Conservation (phyloP, 2,797 vertebrate species). For the Sarcoramphus papa region DNA sequence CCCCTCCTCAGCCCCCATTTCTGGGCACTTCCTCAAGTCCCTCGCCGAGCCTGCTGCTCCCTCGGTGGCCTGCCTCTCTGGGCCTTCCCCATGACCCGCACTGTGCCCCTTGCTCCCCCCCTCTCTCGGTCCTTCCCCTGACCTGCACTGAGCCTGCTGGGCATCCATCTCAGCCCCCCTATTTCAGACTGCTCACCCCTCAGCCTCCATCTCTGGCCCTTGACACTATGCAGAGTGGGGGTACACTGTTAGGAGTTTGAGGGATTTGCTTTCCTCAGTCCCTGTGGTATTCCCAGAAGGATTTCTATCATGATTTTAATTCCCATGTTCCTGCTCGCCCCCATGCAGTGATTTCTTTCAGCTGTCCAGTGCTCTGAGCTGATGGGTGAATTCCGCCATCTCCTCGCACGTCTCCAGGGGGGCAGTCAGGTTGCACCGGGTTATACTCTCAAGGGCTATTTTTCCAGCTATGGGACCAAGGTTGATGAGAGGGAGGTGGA, state of each 20-base stretch:
- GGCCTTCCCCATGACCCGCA: rapidly evolving
- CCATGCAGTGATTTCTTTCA: not conserved
- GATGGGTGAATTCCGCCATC: not conserved
- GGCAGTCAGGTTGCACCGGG: rapidly evolving
- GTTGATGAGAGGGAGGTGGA: not conserved
- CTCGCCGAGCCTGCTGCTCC: not conserved
- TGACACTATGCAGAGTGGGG: rapidly evolving
- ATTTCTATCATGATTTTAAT: not conserved
- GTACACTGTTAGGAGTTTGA: not conserved
- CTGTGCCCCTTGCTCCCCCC: too few relatives aligned
- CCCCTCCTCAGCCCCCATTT: rapidly evolving
- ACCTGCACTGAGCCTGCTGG: not conserved
- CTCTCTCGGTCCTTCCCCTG: rapidly evolving
- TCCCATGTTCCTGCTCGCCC: rapidly evolving
- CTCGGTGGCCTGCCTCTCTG: rapidly evolving
- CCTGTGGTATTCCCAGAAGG: rapidly evolving
- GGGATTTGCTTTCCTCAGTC: not conserved
- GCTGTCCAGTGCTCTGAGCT: not conserved
- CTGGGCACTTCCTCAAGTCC: not conserved
- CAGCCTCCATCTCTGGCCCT: too few relatives aligned
- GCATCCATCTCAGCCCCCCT: not conserved
- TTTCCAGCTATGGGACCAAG: not conserved
- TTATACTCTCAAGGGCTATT: rapidly evolving
- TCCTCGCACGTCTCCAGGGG: rapidly evolving
- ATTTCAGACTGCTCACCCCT: rapidly evolving